phyloP scores from a whole-genome alignment of 1,140 invertebrate species.

The Drosophila ohnishii region DNA sequence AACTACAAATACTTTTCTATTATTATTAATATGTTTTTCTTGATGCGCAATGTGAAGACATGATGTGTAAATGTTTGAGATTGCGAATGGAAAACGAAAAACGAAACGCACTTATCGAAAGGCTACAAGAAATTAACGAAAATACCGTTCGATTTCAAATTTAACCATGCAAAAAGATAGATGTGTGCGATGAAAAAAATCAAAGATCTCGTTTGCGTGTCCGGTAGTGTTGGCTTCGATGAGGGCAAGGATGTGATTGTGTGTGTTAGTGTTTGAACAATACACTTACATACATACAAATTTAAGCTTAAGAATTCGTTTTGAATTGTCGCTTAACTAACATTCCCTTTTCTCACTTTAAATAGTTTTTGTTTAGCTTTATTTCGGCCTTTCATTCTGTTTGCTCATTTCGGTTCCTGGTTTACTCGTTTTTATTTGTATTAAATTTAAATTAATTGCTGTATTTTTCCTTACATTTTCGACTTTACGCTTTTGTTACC shows the following conservation, averaged over 20 bases:
- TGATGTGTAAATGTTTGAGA: conserved; percentile 39
- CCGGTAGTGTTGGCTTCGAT: background rate
- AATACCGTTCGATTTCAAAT: conserved; percentile 21
- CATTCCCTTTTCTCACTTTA: conserved; percentile 55
- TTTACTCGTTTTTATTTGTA: conserved; percentile 44
- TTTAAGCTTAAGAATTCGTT: conserved; percentile 79
- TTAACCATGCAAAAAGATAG: conserved; percentile 9
- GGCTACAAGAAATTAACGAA: conserved; percentile 22
- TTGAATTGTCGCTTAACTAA: conserved; percentile 65
- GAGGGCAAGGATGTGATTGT: background rate
- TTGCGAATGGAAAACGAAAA: conserved; percentile 25
- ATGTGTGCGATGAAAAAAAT: conserved; percentile 18
- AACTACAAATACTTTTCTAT: conserved; percentile 80
- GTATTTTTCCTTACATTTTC: conserved; percentile 66
- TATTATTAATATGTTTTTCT: conserved; percentile 54
- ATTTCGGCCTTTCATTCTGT: conserved; percentile 40
- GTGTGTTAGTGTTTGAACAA: conserved; percentile 48
- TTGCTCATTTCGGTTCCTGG: conserved; percentile 52
- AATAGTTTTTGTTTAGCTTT: conserved; percentile 42
- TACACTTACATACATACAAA: conserved; percentile 76
- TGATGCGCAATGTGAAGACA: conserved; percentile 43
- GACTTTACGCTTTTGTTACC: conserved; percentile 36
- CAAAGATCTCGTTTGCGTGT: conserved; percentile 21
- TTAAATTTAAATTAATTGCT: conserved; percentile 67
- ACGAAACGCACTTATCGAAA: conserved; percentile 14